A percentile compares a stretch with the other conserved stretches of the same genome.
Conservation (phyloP, 2,797 vertebrate genomes). For the Adelosebastes latens region DNA sequence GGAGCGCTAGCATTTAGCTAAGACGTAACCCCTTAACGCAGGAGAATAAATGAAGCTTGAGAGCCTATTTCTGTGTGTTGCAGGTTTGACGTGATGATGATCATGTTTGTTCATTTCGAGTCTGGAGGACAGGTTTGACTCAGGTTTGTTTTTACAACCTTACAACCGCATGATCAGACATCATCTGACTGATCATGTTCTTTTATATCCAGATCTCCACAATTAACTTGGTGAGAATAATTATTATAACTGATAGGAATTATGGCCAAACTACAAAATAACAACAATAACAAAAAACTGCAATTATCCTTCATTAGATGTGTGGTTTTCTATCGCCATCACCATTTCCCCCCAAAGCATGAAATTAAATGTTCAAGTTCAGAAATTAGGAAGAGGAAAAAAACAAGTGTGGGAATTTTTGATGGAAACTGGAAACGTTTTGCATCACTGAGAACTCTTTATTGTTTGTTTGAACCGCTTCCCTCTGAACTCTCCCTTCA, state of each 20-base stretch:
- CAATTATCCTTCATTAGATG: neutral
- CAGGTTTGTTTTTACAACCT: neutral
- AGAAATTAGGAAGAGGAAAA: neutral
- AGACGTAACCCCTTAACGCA: neutral
- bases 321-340: neutral
- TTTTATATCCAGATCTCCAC: neutral
- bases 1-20: neutral
- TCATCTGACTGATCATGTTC: neutral
- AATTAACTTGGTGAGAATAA: neutral
- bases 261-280: neutral
- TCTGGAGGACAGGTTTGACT: neutral
- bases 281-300: neutral
- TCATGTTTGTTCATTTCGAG: neutral
- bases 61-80: neutral
- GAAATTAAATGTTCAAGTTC: neutral
- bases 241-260: neutral
- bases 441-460: constrained; percentile 48
- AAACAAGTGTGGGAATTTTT: neutral
- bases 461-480: constrained; percentile 48
- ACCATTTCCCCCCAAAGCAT: neutral
- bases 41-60: neutral
- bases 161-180: no score
- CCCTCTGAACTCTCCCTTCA: constrained; percentile 47
- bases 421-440: constrained; percentile 22
- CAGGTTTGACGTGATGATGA: neutral